phyloP scores from a whole-genome alignment of 2,888 invertebrate genomes.

The Prenolepis imparis region DNA sequence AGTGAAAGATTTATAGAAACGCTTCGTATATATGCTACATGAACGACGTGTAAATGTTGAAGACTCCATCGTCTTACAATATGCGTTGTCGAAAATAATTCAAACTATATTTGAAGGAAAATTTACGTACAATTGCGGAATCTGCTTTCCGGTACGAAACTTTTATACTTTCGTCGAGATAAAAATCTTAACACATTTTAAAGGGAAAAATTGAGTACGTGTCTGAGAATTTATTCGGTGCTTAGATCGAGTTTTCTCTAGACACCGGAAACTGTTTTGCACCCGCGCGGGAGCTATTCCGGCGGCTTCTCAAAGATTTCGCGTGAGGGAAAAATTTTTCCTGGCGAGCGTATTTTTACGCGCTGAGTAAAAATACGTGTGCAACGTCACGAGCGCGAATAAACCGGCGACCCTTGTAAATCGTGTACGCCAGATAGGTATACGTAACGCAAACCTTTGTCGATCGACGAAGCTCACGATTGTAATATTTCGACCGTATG shows the following conservation, averaged over 20 bases:
- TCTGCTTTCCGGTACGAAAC: conserved; percentile 19
- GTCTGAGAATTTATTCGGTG: conserved; percentile 59
- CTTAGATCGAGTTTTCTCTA: conserved; percentile 42
- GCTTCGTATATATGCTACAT: conserved; percentile 5
- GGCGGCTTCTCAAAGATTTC: conserved; percentile 58
- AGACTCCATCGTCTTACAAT: conserved; percentile 15
- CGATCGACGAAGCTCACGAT: conserved; percentile 4
- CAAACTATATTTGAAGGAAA: conserved; percentile 16
- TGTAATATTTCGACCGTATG: conserved; percentile 7
- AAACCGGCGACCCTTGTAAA: conserved; percentile 36
- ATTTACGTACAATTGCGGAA: conserved; percentile 43
- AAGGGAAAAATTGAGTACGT: conserved; percentile 55
- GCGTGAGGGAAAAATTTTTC: conserved; percentile 58
- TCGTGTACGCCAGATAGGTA: conserved; percentile 24
- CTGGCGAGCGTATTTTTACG: conserved; percentile 37
- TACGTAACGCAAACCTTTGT: conserved; percentile 17
- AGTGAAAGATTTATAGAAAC: not conserved
- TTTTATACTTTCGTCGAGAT: conserved; percentile 36
- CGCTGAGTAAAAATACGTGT: conserved; percentile 55
- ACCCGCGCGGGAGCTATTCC: conserved; percentile 23
- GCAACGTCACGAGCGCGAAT: conserved; percentile 46
- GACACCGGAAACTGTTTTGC: conserved; percentile 38
- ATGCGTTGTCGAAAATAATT: conserved; percentile 6
- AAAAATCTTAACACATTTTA: conserved; percentile 57
- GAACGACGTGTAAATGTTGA: conserved; percentile 25